These are phyloP conservation scores for Bubo blakistoni DNA, from an alignment of 2,113 vertebrate species.

Conservation along the genomic window DNA sequence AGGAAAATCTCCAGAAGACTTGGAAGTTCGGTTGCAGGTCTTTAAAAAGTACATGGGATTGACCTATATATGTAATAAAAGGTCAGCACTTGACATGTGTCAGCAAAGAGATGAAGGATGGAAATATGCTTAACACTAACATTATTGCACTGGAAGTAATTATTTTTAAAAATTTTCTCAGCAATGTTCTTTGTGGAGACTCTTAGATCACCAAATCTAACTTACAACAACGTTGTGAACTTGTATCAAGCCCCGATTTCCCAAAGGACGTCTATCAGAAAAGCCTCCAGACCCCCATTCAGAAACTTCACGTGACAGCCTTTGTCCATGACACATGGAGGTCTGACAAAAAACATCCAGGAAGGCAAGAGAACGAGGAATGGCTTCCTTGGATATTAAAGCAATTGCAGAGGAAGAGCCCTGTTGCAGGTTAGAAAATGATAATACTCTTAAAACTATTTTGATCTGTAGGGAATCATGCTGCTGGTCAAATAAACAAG, in stretches of 20 bases:
- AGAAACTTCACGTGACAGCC: neutral
- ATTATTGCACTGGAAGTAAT: neutral
- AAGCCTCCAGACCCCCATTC: neutral
- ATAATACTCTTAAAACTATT: neutral
- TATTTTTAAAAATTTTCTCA: neutral
- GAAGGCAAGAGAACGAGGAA: neutral
- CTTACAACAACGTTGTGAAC: fast-evolving
- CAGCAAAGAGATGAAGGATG: neutral
- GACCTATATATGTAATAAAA: neutral
- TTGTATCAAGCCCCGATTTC: fast-evolving
- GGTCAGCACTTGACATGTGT: neutral
- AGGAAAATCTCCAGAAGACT: neutral
- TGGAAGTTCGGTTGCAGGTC: neutral
- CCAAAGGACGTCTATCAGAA: neutral
- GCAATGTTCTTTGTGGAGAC: neutral
- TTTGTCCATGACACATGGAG: fast-evolving
- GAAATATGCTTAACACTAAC: neutral
- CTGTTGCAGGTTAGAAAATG: neutral
- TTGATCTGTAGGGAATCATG: neutral
- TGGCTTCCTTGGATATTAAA: fast-evolving
- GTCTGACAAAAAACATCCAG: neutral
- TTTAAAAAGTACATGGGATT: neutral
- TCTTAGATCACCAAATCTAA: neutral
- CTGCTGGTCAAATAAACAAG: neutral
- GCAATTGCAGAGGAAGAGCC: neutral